These are phyloP conservation scores for Nomada goodeniana DNA, from an alignment of 2,888 invertebrate genomes.

Conservation along the genomic window DNA sequence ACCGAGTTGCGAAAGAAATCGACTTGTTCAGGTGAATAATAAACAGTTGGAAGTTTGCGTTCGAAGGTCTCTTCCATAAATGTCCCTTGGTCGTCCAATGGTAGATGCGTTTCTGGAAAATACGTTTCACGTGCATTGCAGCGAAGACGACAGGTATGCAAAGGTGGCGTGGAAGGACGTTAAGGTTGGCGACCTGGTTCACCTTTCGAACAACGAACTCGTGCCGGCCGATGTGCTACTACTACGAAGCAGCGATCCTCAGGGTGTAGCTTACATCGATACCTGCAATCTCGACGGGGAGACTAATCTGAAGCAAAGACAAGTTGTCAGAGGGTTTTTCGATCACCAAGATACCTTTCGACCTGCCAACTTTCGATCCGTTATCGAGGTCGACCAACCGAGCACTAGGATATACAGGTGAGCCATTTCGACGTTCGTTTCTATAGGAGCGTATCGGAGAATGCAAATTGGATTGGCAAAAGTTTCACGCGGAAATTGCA, in stretches of 20 bases:
- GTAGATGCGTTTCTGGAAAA: not conserved
- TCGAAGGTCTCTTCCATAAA: not conserved
- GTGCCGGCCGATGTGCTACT: slow-evolving; percentile 98
- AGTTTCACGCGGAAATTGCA: slow-evolving; percentile 49
- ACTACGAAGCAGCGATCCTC: slow-evolving; percentile 93
- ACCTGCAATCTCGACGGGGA: slow-evolving; percentile 99
- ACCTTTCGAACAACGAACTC: slow-evolving; percentile 97
- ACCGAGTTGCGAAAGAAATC: not conserved
- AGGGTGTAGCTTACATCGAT: slow-evolving; percentile 96
- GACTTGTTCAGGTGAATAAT: not conserved
- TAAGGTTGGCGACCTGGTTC: slow-evolving; percentile 96
- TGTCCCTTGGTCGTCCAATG: not conserved
- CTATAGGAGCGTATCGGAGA: not conserved
- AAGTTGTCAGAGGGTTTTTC: slow-evolving; percentile 91
- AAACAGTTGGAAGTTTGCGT: not conserved
- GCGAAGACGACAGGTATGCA: slow-evolving; percentile 92
- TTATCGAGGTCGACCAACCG: slow-evolving; percentile 96
- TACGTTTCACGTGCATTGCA: slow-evolving; percentile 82
- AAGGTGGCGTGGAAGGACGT: slow-evolving; percentile 96
- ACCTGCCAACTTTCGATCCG: slow-evolving; percentile 92
- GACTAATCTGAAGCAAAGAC: slow-evolving; percentile 96
- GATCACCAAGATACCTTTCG: slow-evolving; percentile 91
- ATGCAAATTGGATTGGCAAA: not conserved
- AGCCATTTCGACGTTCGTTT: not conserved
- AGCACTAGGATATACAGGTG: slow-evolving; percentile 96